A percentile compares a stretch with the other conserved stretches of the same genome.
phyloP scores from a whole-genome alignment of 92 coral and sea anemone species.

The Bergia sp. region DNA sequence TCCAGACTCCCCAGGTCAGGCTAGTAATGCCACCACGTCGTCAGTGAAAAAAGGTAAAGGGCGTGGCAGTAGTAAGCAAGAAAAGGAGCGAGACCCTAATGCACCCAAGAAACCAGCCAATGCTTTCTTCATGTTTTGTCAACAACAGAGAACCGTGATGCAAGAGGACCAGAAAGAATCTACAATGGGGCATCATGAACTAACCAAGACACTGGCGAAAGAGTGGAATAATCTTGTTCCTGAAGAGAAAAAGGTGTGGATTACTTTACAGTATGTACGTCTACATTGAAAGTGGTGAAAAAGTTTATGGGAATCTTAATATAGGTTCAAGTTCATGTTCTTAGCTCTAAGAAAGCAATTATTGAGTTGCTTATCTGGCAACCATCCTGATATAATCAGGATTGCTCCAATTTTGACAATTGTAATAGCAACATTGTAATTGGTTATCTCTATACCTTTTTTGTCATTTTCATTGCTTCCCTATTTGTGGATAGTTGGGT shows the following conservation, averaged over 20 bases:
- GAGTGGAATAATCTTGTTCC: constrained; percentile 95
- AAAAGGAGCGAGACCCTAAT: constrained; percentile 92
- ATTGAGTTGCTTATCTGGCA: too few relatives aligned
- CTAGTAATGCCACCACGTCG: constrained; percentile 55
- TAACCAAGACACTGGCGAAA: constrained; percentile 91
- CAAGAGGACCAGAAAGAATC: constrained; percentile 95
- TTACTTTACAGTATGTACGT: not conserved
- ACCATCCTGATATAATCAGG: too few relatives aligned
- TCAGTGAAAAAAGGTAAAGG: constrained; percentile 73
- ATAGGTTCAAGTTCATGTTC: too few relatives aligned
- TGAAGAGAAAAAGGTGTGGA: constrained; percentile 86
- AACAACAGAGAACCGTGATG: constrained; percentile 91
- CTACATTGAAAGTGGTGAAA: too few relatives aligned
- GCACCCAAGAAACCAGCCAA: constrained; percentile 99
- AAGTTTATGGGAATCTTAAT: too few relatives aligned
- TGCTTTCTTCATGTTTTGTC: constrained; percentile 98
- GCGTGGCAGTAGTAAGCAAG: constrained; percentile 72
- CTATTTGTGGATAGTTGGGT: too few relatives aligned
- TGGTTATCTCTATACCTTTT: too few relatives aligned
- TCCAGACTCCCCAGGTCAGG: constrained; percentile 70
- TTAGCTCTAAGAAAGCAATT: too few relatives aligned
- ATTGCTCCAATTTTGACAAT: too few relatives aligned
- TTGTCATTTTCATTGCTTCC: too few relatives aligned
- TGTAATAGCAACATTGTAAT: too few relatives aligned
- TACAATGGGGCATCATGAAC: constrained; percentile 92